Evolutionary conservation across 2,113 vertebrate species (phyloP).

Genomic region (Gallinago paraguaiae): DNA sequence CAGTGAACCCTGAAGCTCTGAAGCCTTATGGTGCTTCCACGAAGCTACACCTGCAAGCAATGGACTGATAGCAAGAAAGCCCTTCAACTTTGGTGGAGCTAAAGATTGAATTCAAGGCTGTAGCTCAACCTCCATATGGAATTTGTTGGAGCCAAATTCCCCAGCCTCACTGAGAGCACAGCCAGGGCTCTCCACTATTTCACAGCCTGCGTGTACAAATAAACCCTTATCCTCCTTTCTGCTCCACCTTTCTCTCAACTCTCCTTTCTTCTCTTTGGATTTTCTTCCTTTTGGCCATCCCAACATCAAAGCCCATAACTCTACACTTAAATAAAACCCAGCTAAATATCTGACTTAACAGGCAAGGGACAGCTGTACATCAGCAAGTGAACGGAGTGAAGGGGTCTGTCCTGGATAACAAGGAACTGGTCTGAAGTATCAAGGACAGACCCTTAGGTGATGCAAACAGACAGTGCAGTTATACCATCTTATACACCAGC

Average conservation of each 20-base stretch:
- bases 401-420: neutral
- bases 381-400: neutral
- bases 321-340: neutral
- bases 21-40: neutral
- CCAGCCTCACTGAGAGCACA: neutral
- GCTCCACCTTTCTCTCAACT: neutral
- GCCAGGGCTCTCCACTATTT: neutral
- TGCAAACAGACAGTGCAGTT: neutral
- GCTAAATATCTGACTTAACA: neutral
- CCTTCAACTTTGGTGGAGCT: neutral
- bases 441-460: neutral
- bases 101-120: neutral
- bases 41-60: neutral
- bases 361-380: neutral
- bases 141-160: neutral
- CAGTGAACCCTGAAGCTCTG: neutral
- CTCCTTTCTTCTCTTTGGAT: neutral
- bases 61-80: neutral
- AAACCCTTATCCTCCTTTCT: neutral
- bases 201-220: no score
- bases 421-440: neutral
- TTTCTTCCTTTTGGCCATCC: neutral
- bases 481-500: no score
- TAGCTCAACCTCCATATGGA: neutral
- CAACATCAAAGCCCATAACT: neutral